Evolutionary conservation across 2,888 invertebrate genomes (phyloP), one percentile per base, ranked within the genome.

Genomic region (Pandemis cinnamomeana): DNA sequence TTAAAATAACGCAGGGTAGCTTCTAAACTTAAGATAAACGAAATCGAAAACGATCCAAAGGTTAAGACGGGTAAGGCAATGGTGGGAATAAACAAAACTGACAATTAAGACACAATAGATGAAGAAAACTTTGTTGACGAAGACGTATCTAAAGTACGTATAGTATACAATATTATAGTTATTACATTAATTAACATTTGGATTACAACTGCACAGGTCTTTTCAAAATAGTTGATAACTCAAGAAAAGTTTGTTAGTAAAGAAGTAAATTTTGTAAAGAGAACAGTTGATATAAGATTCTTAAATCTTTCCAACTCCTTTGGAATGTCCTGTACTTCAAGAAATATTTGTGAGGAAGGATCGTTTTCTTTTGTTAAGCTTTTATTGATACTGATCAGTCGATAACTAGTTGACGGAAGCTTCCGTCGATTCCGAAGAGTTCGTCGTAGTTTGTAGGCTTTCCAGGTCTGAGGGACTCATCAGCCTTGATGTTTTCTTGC

Each of bases 401-500:
- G 83, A 98, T 97, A 82, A 96, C 95, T 74, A 98, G 92, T 89
- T 98, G 97, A 83, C 97, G 96, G 95, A 98, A 98, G 66, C 98
- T 97, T 58, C 98, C 98, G 82, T 98, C 98, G 83, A 98, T 95
- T n/a, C 98, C 98, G 83, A 98, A 98, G 5, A 98, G 95, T 83
- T 98, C 98, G 79, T 98, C 97, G 79, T 96, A 96, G 80, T 97
- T 97, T 85, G 97, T 98, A 77, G 97, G 97, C 86, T 97, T 97
- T 60, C 97, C 98, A 0, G 97, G 97, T 84, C 98, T 95, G 76
- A 97, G 95, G 0, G 96, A 91, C 87, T 98, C 98, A 80, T 97
- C 97, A 13, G 97, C 96, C 86, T 97, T 97, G 46, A 96, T 89
- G 60, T 95, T 94, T 85, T 98, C 97, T 83, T 98, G 97, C 77